Conservation (phyloP, 2,888 invertebrate genomes). For the Thecophora atra region DNA sequence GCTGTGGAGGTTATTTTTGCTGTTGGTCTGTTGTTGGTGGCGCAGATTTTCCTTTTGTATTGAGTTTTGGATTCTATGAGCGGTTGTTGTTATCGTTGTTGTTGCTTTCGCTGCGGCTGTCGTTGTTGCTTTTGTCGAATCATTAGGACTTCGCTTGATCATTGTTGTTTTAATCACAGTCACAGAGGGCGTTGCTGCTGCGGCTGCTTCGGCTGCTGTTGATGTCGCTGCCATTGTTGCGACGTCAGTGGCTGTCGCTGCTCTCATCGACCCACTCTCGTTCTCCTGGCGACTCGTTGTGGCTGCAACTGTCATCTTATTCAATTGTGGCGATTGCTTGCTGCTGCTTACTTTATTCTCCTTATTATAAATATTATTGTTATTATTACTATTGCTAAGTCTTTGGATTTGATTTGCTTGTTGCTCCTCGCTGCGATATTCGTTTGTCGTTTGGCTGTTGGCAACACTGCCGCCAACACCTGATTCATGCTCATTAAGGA, state of each 20-base stretch:
- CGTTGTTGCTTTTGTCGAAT: slow-evolving; percentile 50
- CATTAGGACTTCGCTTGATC: slow-evolving; percentile 63
- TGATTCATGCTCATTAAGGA: slow-evolving; percentile 17
- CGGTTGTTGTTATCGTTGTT: slow-evolving; percentile 40
- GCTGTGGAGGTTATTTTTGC: slow-evolving; percentile 40
- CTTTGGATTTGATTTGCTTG: slow-evolving; percentile 57
- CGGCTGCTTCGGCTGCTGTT: slow-evolving; percentile 44
- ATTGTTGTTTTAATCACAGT: slow-evolving; percentile 65
- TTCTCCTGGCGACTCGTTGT: slow-evolving; percentile 44
- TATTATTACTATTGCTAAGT: slow-evolving; percentile 55
- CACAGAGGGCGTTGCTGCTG: slow-evolving; percentile 59
- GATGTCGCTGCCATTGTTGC: slow-evolving; percentile 42
- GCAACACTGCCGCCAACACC: slow-evolving; percentile 23
- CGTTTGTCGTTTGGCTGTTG: neutral
- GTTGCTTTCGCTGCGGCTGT: slow-evolving; percentile 12
- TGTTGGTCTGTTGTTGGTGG: slow-evolving; percentile 47
- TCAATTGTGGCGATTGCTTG: slow-evolving; percentile 35
- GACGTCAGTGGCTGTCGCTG: slow-evolving; percentile 47
- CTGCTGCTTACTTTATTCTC: slow-evolving; percentile 42
- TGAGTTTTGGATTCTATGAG: slow-evolving; percentile 42
- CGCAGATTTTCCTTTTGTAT: slow-evolving; percentile 7
- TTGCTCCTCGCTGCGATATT: slow-evolving; percentile 35
- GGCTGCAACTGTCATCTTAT: slow-evolving; percentile 47
- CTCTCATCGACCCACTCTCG: slow-evolving; percentile 56
- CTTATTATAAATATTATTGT: slow-evolving; percentile 44